Evolutionary conservation across 2,113 vertebrate genomes (phyloP).

Genomic region (Tyto alba): DNA sequence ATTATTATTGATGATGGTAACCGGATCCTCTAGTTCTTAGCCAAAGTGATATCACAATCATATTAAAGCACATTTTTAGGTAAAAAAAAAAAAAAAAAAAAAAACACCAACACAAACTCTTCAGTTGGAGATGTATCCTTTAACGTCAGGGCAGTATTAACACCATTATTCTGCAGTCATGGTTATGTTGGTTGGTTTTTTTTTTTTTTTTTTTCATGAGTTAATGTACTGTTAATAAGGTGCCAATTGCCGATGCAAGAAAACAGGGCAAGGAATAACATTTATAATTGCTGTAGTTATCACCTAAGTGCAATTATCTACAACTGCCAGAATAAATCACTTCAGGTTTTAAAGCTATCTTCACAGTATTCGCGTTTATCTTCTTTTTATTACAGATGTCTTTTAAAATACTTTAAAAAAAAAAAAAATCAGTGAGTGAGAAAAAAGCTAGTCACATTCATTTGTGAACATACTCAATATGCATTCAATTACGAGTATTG

Average conservation of each 20-base stretch:
- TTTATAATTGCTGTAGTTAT: constrained; percentile 23
- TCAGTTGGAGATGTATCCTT: not conserved
- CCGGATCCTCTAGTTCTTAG: not conserved
- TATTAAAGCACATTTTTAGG: not conserved
- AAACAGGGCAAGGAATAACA: constrained; percentile 2
- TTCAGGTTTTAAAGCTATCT: not conserved
- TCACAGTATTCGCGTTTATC: not conserved
- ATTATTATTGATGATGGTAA: not conserved
- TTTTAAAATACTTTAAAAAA: not conserved
- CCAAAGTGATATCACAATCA: not conserved
- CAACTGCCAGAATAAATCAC: constrained; percentile 8
- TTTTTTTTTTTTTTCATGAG: not conserved
- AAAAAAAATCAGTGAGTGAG: not conserved
- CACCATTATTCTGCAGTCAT: not conserved
- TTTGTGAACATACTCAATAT: not conserved
- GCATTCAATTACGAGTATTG: not conserved
- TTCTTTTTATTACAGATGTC: not conserved
- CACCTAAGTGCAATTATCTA: constrained; percentile 7
- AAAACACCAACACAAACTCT: no score
- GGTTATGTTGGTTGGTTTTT: not conserved
- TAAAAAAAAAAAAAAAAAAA: no score
- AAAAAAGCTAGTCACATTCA: not conserved
- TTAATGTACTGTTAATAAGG: constrained; percentile 39
- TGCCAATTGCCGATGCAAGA: constrained; percentile 8
- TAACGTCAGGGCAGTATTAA: not conserved